Conservation (phyloP, 2,797 vertebrate genomes). For the Chelonia mydas region DNA sequence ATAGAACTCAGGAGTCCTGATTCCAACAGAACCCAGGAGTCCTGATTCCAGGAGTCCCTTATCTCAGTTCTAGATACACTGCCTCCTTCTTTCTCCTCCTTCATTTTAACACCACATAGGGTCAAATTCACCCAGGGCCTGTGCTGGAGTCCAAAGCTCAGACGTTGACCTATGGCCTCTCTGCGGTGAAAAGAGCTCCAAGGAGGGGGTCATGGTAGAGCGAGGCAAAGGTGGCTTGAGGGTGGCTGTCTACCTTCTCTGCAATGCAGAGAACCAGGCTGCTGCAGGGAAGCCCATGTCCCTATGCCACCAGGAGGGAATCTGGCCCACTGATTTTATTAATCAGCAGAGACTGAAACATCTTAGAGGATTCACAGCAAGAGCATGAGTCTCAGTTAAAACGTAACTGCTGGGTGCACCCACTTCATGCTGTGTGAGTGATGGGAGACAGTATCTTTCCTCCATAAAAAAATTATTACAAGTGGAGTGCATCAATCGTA, state of each 20-base stretch:
- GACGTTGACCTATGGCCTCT: not conserved
- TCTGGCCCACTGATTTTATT: not conserved
- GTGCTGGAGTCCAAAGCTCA: constrained; percentile 52
- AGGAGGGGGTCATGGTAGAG: not conserved
- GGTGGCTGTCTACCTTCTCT: constrained; percentile 1
- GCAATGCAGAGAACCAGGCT: not conserved
- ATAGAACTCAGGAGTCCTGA: not conserved
- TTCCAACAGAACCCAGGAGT: not conserved
- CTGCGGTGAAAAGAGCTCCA: not conserved
- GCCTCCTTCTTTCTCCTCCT: constrained; percentile 8
- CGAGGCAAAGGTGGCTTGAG: not conserved
- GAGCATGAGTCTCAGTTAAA: constrained; percentile 51
- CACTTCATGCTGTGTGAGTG: constrained; percentile 27
- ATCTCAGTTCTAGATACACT: constrained; percentile 10
- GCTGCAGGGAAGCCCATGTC: not conserved
- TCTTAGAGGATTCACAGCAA: constrained; percentile 62
- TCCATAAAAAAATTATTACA: constrained; percentile 46
- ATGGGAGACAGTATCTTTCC: not conserved
- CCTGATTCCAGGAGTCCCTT: not conserved
- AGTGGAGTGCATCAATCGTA: constrained; percentile 42
- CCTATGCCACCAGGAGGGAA: constrained; percentile 49
- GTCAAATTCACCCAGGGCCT: constrained; percentile 54
- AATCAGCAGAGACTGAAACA: not conserved
- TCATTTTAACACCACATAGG: constrained; percentile 12
- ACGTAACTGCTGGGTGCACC: not conserved